Percentiles rank a stretch among this genome's conserved stretches.
phyloP scores from a whole-genome alignment of 1,140 invertebrate genomes.

The Caenorhabditis inopinata region DNA sequence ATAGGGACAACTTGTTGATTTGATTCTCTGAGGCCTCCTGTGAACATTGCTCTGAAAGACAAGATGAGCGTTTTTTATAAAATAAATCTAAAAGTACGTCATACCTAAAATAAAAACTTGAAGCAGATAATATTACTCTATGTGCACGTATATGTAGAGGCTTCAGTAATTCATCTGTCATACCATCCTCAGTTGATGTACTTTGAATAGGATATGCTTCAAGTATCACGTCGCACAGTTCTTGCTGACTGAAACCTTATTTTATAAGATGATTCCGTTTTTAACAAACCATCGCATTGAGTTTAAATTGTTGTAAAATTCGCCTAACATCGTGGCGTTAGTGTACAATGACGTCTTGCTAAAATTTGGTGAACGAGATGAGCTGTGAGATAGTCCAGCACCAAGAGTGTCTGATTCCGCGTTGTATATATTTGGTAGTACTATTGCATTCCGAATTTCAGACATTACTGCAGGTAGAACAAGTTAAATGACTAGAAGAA shows the following conservation, averaged over 20 bases:
- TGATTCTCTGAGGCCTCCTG: neutral
- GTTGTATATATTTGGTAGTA: slow-evolving; percentile 7
- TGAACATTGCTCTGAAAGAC: slow-evolving; percentile 12
- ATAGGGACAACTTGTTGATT: neutral
- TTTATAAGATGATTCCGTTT: neutral
- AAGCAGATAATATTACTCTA: neutral
- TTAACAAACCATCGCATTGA: neutral
- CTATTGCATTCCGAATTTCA: too few relatives aligned
- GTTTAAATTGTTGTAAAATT: slow-evolving; percentile 11
- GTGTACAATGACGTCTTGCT: neutral
- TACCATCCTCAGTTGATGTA: neutral
- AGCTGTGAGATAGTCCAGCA: neutral
- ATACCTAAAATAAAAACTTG: neutral
- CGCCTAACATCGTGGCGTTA: neutral
- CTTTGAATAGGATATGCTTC: slow-evolving; percentile 10
- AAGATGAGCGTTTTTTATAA: too few relatives aligned
- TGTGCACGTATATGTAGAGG: neutral
- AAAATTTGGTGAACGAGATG: neutral
- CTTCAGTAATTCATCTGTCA: neutral
- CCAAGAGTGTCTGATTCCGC: neutral
- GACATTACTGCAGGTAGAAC: too few relatives aligned
- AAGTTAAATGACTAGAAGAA: too few relatives aligned
- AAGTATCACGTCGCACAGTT: neutral
- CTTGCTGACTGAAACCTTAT: neutral
- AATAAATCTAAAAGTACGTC: too few relatives aligned